Evolutionary conservation across 92 coral and sea anemone genomes (phyloP), one percentile per base, ranked within the genome.

Genomic region (Phenganax stokvisi): DNA sequence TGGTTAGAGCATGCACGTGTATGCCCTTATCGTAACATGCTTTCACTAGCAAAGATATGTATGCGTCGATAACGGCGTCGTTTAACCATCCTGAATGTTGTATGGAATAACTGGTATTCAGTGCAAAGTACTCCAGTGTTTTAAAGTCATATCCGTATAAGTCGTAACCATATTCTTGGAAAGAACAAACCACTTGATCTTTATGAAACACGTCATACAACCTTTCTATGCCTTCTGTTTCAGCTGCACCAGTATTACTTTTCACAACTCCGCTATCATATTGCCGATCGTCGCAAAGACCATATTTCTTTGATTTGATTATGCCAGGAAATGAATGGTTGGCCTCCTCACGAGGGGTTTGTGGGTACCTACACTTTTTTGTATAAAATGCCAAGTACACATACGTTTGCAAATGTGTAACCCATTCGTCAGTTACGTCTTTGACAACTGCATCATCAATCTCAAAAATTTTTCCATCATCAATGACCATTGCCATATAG

Each of bases 61-160:
- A 82, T 10, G 85, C 80, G 56, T 72, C 56, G 20, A 82, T 56
- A 10, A 82, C 72, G 44, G 51, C 15, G 12, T 82, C 72, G 8
- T 72, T 72, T 20, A 82, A 58, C 76, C 76, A 74, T 7, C 85
- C 85, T 8, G 85, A 66, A 10, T 81, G 69, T n/a, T 81, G 27
- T 15, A 81, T 6, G 6, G 12, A 25, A 69, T 82, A 82, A 55
- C 60, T 57, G 57, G 9, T 30, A 30, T 82, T 82, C 56, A 20
- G 29, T 29, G 13, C 17, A n/a, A 72, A 80, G 10, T 51, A 72
- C 37, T 82, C 85, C 30, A 82, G 27, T 25, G 85, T 82, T 72
- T 82, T 82, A 6, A 82, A 37, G 17, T 82, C 85, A 16, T 71
- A 2, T 13, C 85, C 85, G 51, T 63, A 70, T 54, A 81, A 16